Base-by-base conservation (phyloP, 2,113 vertebrate species). In the Phaethon lepturus region DNA sequence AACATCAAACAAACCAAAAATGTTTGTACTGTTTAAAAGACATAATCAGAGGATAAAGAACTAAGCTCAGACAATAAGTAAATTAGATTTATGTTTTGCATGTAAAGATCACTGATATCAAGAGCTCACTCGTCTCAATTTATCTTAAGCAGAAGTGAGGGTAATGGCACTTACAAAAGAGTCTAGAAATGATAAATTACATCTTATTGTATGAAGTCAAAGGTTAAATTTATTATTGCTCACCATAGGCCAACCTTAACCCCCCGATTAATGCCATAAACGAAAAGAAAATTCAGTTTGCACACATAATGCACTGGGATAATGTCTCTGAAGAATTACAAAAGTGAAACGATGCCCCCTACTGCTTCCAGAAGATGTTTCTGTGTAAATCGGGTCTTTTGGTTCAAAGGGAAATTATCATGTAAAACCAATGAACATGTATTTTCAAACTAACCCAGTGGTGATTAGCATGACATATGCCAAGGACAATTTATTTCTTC, bases 271-370 rank as follows among this genome's bases (percentile, higher is more conserved):
- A 98, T 92, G 96, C 88, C 97, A 89, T 97, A 98, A 98, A 97
- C 97, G 97, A 97, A 98, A 73, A 29, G n/a, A 71, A 88, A 96
- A 95, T 94, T 85, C 69, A 42, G 59, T 91, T 88, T 91, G 80
- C 86, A 78, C 80, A 55, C 38, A 28, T 56, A 62, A 75, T 60
- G 31, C 52, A 59, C 31, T 8, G 74, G 42, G 55, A 92, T 73
- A 93, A 93, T 6, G 84, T 96, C 97, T 98, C 97, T 88, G 35
- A 95, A 98, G 97, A 93, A 94, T 97, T 97, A 95, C 64, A 91
- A 90, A 97, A 98, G 98, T 83, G 98, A 97, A 97, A 98, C 8
- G 88, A 86, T 90, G 98, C 96, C 98, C 97, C 95, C 98, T 98
- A 93, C 97, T 95, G 98, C 91, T 95, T 38, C 9, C 62, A 69